Percentiles rank a stretch among this genome's conserved stretches.
Conservation (phyloP, 1,140 invertebrate species). For the Zaprionus kolodkinae region DNA sequence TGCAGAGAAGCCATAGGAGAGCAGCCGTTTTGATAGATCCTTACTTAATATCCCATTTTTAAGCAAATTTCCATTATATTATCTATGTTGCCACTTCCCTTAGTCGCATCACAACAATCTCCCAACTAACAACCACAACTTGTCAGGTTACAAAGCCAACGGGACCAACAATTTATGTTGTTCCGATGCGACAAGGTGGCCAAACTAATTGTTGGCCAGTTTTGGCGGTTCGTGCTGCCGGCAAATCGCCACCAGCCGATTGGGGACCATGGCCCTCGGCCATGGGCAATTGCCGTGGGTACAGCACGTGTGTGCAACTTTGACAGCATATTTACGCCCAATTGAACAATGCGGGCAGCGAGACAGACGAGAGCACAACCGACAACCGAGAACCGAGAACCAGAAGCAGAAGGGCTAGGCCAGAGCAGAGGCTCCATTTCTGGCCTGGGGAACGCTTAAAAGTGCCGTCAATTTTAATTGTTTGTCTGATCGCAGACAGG, state of each 20-base stretch:
- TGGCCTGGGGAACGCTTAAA: slow-evolving; percentile 53
- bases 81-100: background rate
- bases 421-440: background rate
- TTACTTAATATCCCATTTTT: no score
- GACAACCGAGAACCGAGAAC: background rate
- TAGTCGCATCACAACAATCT: background rate
- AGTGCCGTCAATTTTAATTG: slow-evolving; percentile 82
- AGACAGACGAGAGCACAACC: background rate
- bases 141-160: slow-evolving; percentile 33
- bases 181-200: slow-evolving; percentile 33
- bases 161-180: slow-evolving; percentile 45
- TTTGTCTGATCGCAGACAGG: slow-evolving; percentile 76
- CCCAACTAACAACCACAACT: slow-evolving; percentile 11
- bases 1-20: no score
- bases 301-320: slow-evolving; percentile 52
- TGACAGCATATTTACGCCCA: slow-evolving; percentile 66
- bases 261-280: slow-evolving; percentile 11
- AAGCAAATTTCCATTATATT: no score
- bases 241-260: slow-evolving; percentile 2
- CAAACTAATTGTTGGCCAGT: slow-evolving; percentile 61
- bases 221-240: background rate
- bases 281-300: slow-evolving; percentile 11
- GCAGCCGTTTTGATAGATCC: no score
- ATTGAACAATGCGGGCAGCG: slow-evolving; percentile 59
- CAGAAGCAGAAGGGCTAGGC: background rate